These are phyloP conservation scores for Sciurus carolinensis DNA, from an alignment of 2,797 vertebrate species.

Conservation along the genomic window DNA sequence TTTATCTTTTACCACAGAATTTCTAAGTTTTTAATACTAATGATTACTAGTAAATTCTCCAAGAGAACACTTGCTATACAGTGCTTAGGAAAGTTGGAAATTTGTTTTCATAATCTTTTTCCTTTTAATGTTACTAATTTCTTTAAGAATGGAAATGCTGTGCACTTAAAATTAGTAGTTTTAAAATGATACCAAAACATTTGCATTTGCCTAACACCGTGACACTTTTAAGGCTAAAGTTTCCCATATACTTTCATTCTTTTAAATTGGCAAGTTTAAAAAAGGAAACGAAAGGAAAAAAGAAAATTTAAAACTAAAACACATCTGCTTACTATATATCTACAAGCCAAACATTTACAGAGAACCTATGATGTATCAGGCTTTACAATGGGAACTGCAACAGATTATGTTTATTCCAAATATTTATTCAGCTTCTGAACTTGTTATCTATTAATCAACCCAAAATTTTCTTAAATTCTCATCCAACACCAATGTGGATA, in stretches of 20 bases:
- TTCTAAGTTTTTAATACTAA: conserved; percentile 9
- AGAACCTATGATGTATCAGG: background rate
- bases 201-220: conserved; percentile 62
- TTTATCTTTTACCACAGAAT: conserved; percentile 30
- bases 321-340: conserved; percentile 32
- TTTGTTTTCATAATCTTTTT: conserved; percentile 56
- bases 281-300: conserved; percentile 59
- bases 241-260: conserved; percentile 45
- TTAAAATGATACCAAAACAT: conserved; percentile 65
- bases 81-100: conserved; percentile 50
- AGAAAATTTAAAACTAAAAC: conserved; percentile 37
- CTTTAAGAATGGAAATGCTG: conserved; percentile 52
- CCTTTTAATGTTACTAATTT: background rate
- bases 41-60: background rate
- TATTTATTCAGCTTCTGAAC: conserved; percentile 41
- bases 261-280: background rate
- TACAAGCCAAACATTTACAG: conserved; percentile 60
- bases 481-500: background rate
- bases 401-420: conserved; percentile 41
- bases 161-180: conserved; percentile 58
- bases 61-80: conserved; percentile 2
- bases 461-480: conserved; percentile 59
- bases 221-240: conserved; percentile 67
- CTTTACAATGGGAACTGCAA: background rate
- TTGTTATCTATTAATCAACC: background rate